Percentiles rank a stretch among this genome's conserved stretches.
These are phyloP conservation scores for Bothrops jararaca DNA, from an alignment of 2,113 vertebrate species.

Conservation along the genomic window DNA sequence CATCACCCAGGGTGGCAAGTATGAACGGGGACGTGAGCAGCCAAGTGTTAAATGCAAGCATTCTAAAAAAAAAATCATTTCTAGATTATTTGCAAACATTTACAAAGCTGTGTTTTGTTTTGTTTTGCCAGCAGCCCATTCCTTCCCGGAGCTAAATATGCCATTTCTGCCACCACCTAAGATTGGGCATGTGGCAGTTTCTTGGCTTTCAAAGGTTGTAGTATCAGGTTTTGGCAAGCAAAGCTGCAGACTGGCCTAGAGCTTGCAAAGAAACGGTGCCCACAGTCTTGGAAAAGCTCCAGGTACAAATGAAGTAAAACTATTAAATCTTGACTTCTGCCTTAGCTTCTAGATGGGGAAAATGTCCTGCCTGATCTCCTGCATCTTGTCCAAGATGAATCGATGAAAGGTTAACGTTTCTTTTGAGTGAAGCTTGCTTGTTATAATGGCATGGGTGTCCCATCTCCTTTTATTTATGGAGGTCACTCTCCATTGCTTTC, in stretches of 20 bases:
- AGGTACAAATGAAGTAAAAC: neutral
- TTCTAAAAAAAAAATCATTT: neutral
- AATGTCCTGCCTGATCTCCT: neutral
- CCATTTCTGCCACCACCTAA: neutral
- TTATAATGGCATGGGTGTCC: neutral
- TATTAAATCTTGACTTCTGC: neutral
- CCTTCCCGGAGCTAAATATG: neutral
- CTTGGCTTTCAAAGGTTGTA: neutral
- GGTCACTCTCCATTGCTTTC: neutral
- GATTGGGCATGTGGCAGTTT: neutral
- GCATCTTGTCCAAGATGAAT: neutral
- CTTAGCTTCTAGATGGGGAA: neutral
- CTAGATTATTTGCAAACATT: slow-evolving; percentile 2
- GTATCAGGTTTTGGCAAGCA: neutral
- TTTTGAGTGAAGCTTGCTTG: neutral
- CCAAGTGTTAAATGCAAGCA: neutral
- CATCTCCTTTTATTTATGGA: neutral
- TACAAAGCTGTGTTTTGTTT: neutral
- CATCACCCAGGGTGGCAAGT: neutral
- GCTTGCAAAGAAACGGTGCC: neutral
- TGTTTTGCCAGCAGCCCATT: neutral
- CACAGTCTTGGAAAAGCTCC: neutral
- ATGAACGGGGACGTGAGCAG: neutral
- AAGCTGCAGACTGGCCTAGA: neutral
- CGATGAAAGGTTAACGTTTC: neutral